Base-by-base conservation (phyloP, 2,797 vertebrate genomes). In the Serranus cabrilla region DNA sequence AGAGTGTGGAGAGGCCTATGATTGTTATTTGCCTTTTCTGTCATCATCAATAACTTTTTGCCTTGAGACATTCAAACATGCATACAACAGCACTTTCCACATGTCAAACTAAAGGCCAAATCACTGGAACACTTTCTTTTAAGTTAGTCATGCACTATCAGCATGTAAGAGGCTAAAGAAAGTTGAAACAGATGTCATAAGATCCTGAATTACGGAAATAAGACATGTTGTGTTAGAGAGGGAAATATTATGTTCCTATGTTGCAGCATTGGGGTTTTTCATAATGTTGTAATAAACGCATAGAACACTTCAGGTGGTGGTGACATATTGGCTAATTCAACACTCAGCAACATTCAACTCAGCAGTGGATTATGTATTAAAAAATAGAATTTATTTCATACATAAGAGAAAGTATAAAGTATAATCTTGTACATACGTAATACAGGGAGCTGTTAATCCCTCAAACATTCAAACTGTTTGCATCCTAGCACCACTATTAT, bases 361-460 rank as follows among this genome's bases (percentile, higher is more conserved):
- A 60, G 14, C 55, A 23, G 11, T 54, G 17, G 31, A 61, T 63
- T 12, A 31, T 49, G 0, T 40, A 72, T 56, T 7, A 60, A 8
- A 71, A 72, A 72, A 67, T 34, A 62, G 0, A 50, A 27, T 75
- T 81, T 71, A 82, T 74, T 70, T 12, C 20, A 62, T 51, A 45
- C n/a, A 50, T 51, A 25, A 45, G 1, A 43, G 11, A 37, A 37
- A 63, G 3, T 5, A 43, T 13, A 37, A 8, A n/a, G 11, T 11
- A 0, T n/a, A 23, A 46, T 52, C 0, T 12, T 57, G 18, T 14
- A 23, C 7, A 54, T 40, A 34, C 1, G 61, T 25, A 34, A 21
- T 40, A 40, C 2, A 43, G 0, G 27, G 27, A 6, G 27, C 27
- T 27, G n/a, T n/a, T n/a, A n/a, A n/a, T n/a, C n/a, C n/a, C n/a